Conservation (phyloP, 2,888 invertebrate genomes). For the Volucella inflata region DNA sequence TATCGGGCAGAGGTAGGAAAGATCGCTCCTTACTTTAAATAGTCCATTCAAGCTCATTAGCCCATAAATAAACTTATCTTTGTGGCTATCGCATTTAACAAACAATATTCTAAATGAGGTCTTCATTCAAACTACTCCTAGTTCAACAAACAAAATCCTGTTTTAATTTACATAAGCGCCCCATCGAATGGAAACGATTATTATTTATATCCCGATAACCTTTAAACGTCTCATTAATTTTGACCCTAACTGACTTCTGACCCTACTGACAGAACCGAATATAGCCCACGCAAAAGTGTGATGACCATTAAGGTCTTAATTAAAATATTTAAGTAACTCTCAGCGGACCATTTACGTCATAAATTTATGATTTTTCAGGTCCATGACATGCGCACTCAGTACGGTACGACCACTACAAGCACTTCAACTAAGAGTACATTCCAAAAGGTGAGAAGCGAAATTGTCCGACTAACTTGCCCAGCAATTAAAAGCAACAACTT, state of each 20-base stretch:
- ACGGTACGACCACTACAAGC: conserved; percentile 1
- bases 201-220: conserved; percentile 40
- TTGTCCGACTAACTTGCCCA: conserved; percentile 60
- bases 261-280: conserved; percentile 14
- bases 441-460: conserved; percentile 70
- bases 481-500: conserved; percentile 57
- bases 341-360: conserved; percentile 29
- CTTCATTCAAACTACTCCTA: too few species aligned
- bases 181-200: too few species aligned
- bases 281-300: conserved; percentile 17
- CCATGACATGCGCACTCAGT: conserved; percentile 26
- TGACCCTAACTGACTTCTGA: conserved; percentile 34
- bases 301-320: conserved; percentile 65
- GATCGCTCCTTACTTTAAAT: too few species aligned
- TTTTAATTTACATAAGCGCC: too few species aligned
- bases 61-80: too few species aligned
- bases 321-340: conserved; percentile 57
- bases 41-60: too few species aligned
- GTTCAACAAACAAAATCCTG: too few species aligned
- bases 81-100: too few species aligned
- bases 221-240: conserved; percentile 52
- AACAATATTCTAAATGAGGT: too few species aligned
- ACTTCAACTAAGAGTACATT: conserved; percentile 19
- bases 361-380: conserved; percentile 61
- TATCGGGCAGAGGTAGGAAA: too few species aligned